Evolutionary conservation across 2,113 vertebrate genomes (phyloP).

Genomic region (Hippolais icterina): DNA sequence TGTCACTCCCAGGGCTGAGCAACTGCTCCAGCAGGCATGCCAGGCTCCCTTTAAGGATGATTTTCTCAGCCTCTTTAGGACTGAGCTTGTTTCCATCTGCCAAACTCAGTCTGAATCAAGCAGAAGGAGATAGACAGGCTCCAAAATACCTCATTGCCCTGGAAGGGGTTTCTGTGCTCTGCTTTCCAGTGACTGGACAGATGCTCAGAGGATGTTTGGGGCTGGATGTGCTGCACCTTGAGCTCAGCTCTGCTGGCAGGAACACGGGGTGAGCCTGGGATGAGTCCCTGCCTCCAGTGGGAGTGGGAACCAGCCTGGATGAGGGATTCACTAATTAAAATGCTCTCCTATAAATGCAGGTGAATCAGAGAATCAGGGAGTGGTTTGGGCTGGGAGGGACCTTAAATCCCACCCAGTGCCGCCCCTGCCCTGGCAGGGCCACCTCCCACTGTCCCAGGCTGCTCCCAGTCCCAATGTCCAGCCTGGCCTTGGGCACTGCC

Average conservation of each 20-base stretch:
- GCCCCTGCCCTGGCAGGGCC: not conserved
- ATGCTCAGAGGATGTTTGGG: not conserved
- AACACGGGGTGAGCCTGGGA: accelerated
- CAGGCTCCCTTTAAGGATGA: not conserved
- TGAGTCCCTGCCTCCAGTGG: not conserved
- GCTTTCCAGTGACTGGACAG: not conserved
- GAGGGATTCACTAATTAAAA: not conserved
- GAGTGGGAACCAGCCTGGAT: not conserved
- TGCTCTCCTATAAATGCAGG: not conserved
- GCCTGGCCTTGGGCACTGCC: not conserved
- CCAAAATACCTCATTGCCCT: not conserved
- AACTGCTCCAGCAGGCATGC: not conserved
- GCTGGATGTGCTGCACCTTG: accelerated
- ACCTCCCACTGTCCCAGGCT: not conserved
- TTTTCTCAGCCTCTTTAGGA: not conserved
- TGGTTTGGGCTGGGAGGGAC: no score
- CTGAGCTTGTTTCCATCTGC: conserved; percentile 31
- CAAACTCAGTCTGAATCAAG: conserved; percentile 9
- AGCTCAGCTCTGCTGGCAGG: not conserved
- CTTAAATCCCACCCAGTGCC: accelerated
- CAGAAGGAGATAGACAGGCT: not conserved
- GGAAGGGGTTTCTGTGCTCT: not conserved
- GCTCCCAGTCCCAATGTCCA: not conserved
- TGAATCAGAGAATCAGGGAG: not conserved
- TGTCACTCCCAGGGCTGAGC: not conserved